Conservation (phyloP, 2,888 invertebrate genomes). For the Cryptophagus acutangulus region DNA sequence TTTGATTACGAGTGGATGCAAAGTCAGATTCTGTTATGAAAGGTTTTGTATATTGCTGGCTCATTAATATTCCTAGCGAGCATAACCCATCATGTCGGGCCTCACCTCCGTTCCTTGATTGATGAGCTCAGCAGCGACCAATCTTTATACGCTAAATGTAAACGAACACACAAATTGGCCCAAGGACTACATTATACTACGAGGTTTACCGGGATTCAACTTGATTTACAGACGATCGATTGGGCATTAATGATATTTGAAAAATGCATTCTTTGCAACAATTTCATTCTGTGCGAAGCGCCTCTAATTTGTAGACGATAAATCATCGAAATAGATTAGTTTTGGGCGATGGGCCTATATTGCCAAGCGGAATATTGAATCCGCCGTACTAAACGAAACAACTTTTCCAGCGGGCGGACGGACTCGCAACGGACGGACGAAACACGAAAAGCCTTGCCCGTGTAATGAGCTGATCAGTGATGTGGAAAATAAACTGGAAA, state of each 20-base stretch:
- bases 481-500: constrained; percentile 46
- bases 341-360: constrained; percentile 7
- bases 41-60: constrained; percentile 35
- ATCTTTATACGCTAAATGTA: constrained; percentile 40
- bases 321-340: constrained; percentile 23
- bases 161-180: constrained; percentile 45
- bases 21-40: constrained; percentile 20
- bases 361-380: neutral
- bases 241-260: constrained; percentile 22
- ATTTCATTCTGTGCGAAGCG: constrained; percentile 16
- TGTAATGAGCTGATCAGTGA: constrained; percentile 43
- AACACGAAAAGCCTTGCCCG: constrained; percentile 25
- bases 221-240: constrained; percentile 23
- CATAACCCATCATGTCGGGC: constrained; percentile 42
- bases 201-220: constrained; percentile 17
- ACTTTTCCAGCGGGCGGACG: neutral
- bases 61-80: constrained; percentile 45
- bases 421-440: neutral
- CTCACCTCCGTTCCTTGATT: constrained; percentile 42
- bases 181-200: constrained; percentile 36
- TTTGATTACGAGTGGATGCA: constrained; percentile 29
- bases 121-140: constrained; percentile 37
- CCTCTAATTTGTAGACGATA: constrained; percentile 23
- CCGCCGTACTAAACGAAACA: neutral
- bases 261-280: constrained; percentile 28